These are phyloP conservation scores for Carduelis carduelis DNA, from an alignment of 2,797 vertebrate species.

Conservation along the genomic window DNA sequence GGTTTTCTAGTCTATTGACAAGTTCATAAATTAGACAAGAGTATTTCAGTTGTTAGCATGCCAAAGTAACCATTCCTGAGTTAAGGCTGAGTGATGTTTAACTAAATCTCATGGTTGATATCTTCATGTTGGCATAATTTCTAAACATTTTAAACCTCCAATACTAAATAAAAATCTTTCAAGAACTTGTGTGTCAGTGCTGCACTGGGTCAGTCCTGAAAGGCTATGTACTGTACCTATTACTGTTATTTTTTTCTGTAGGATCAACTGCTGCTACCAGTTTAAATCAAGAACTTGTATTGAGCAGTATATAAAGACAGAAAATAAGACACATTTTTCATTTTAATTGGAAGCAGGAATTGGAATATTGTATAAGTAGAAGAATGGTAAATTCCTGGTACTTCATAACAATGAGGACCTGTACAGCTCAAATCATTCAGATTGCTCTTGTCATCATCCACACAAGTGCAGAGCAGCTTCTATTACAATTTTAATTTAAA, in stretches of 20 bases:
- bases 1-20: background rate
- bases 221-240: background rate
- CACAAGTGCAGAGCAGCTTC: background rate
- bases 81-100: background rate
- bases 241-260: background rate
- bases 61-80: background rate
- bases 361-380: background rate
- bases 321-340: background rate
- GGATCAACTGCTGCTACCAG: background rate
- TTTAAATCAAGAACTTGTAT: background rate
- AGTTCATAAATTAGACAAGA: background rate
- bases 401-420: background rate
- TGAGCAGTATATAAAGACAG: background rate
- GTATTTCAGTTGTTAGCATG: background rate
- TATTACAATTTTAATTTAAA: constrained; percentile 40
- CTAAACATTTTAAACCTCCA: background rate
- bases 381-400: background rate
- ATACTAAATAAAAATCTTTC: background rate
- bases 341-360: background rate
- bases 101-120: background rate
- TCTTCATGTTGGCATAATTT: background rate
- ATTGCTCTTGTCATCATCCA: background rate
- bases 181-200: background rate
- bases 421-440: background rate
- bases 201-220: background rate